Evolutionary conservation across 37 sponge, comb jelly and placozoan species (phyloP), one percentile per base, ranked within the genome.

Genomic region (Lycopodina hypogea): DNA sequence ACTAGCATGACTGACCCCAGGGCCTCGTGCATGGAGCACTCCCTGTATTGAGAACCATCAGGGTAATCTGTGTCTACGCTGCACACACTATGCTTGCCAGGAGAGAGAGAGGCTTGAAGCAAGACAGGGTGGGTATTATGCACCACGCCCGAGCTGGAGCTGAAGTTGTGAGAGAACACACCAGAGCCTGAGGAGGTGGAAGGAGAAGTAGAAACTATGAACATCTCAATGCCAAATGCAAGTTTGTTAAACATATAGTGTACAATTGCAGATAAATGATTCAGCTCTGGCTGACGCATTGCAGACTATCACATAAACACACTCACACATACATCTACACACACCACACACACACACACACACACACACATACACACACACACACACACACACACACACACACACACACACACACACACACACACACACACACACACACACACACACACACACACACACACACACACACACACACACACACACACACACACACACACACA

Each of bases 301-400:
- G n/a, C n/a, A n/a, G n/a, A n/a, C n/a, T n/a, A n/a, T n/a, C 62
- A 76, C 77, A 76, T 59, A 76, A 38, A 76, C 77, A 76, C 77
- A 76, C 77, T 17, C 77, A 76, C 77, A 76, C 77, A 76, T 61
- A 76, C 77, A 76, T 61, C 62, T 39, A 59, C 60, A 59, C 60
- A 59, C 48, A 45, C 48, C 48, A 45, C 9, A 45, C 9, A 45
- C 48, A n/a, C 9, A 45, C 48, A 45, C 48, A 45, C 48, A 45
- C 48, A 9, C 48, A 45, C 48, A 45, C 48, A 45, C n/a, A 45
- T 45, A 45, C 48, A 45, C 48, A 45, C 48, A 12, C 4, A 12
- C 4, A 12, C 4, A 4, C 9, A 45, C 48, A 45, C 48, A 45
- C 48, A 4, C 9, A 9, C 48, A 45, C 48, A 45, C 48, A 45